phyloP scores from a whole-genome alignment of 2,888 invertebrate species.

The Nemoura dubitans region DNA sequence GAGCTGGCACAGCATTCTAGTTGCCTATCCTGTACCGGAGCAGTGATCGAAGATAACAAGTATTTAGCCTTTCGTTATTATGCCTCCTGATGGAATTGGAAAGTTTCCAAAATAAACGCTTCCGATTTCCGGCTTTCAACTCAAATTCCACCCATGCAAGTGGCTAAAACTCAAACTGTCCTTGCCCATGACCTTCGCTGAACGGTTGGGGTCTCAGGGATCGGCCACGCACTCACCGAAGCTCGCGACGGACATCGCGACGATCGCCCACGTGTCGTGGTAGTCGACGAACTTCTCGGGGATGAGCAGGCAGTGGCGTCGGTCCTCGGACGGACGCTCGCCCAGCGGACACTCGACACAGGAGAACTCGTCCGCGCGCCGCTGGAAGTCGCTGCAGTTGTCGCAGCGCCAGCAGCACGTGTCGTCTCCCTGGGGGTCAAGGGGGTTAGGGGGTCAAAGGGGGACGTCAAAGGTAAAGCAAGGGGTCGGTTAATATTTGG shows the following conservation, averaged over 20 bases:
- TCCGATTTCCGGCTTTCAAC: too few species aligned
- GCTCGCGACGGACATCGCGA: constrained; percentile 60
- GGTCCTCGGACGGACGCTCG: constrained; percentile 57
- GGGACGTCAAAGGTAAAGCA: neutral
- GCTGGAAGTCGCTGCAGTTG: constrained; percentile 61
- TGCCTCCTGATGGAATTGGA: too few species aligned
- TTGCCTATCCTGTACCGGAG: too few species aligned
- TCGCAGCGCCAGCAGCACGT: constrained; percentile 66
- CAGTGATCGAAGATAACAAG: too few species aligned
- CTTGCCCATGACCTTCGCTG: too few species aligned
- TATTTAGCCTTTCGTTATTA: too few species aligned
- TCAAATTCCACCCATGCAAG: too few species aligned
- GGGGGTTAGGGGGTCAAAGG: too few species aligned
- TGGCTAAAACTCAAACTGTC: too few species aligned
- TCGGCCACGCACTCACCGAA: constrained; percentile 56
- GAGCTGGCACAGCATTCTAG: too few species aligned
- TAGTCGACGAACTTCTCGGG: constrained; percentile 62
- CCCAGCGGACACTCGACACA: constrained; percentile 62
- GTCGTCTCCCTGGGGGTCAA: constrained; percentile 58
- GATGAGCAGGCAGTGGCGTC: constrained; percentile 59
- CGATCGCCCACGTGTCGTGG: constrained; percentile 62
- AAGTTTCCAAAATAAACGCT: too few species aligned
- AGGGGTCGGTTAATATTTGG: neutral
- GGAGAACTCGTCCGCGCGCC: constrained; percentile 59
- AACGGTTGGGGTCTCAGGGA: too few species aligned